phyloP scores from a whole-genome alignment of 2,113 vertebrate species.

The Uria aalge region DNA sequence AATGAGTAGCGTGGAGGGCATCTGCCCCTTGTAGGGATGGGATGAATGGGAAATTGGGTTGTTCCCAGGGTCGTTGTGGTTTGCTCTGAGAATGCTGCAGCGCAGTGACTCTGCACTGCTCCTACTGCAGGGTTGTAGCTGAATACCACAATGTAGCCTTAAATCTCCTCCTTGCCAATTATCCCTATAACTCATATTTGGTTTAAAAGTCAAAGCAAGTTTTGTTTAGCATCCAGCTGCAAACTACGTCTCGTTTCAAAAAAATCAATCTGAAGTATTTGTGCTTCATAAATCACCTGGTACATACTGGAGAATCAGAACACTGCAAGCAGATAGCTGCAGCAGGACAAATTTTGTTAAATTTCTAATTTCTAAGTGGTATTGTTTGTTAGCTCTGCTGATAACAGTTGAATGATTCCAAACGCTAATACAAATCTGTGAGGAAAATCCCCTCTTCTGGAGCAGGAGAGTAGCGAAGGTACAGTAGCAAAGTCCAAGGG shows the following conservation, averaged over 20 bases:
- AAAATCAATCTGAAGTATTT: neutral
- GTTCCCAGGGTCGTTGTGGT: neutral
- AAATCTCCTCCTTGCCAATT: neutral
- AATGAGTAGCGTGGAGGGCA: neutral
- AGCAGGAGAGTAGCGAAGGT: neutral
- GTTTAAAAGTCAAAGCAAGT: neutral
- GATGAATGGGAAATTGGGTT: neutral
- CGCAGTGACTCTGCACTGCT: neutral
- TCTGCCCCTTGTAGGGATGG: neutral
- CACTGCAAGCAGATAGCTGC: neutral
- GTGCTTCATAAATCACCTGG: slow-evolving; percentile 10
- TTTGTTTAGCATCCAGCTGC: neutral
- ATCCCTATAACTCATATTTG: neutral
- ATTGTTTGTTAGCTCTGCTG: neutral
- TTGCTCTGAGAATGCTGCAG: neutral
- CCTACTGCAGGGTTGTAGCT: neutral
- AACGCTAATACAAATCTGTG: neutral
- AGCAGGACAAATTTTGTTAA: neutral
- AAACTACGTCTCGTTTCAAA: neutral
- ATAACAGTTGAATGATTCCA: neutral
- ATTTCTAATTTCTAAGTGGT: neutral
- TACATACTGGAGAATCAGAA: neutral
- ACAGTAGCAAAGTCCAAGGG: neutral
- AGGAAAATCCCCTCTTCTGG: neutral
- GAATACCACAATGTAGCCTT: neutral